A percentile compares a stretch with the other conserved stretches of the same genome.
Conservation (phyloP, 2,113 vertebrate genomes). For the Chloebia gouldiae region DNA sequence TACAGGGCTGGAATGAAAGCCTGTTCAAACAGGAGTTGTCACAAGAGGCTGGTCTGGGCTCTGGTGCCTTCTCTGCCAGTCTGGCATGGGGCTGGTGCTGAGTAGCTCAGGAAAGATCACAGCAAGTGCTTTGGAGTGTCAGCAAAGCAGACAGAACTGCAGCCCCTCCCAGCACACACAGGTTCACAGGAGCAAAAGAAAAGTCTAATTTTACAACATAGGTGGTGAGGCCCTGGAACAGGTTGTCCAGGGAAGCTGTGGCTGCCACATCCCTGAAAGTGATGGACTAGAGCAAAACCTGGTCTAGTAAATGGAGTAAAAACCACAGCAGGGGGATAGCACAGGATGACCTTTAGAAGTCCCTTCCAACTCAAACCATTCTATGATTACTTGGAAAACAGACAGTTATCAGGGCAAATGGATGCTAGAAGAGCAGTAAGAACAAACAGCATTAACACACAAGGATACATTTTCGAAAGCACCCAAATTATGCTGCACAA, state of each 20-base stretch:
- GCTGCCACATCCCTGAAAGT: background rate
- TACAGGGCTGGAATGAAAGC: background rate
- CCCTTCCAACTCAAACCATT: background rate
- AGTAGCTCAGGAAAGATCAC: background rate
- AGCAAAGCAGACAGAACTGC: background rate
- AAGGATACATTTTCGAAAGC: background rate
- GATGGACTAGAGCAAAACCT: background rate
- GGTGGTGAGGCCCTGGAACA: background rate
- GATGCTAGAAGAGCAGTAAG: background rate
- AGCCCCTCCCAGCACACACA: background rate
- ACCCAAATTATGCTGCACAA: background rate
- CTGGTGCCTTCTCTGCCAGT: background rate
- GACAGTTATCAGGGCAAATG: background rate
- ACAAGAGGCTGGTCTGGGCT: background rate
- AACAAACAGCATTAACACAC: background rate
- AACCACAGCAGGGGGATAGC: background rate
- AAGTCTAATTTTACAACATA: background rate
- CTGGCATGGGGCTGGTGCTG: rapidly evolving
- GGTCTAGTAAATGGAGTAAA: background rate
- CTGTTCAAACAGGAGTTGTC: background rate
- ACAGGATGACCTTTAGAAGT: background rate
- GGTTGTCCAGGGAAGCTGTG: background rate
- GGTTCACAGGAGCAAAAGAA: background rate
- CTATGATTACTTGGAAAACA: background rate
- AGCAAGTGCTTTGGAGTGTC: background rate